Conservation (phyloP, 2,113 vertebrate species). For the Myiagra hebetior region DNA sequence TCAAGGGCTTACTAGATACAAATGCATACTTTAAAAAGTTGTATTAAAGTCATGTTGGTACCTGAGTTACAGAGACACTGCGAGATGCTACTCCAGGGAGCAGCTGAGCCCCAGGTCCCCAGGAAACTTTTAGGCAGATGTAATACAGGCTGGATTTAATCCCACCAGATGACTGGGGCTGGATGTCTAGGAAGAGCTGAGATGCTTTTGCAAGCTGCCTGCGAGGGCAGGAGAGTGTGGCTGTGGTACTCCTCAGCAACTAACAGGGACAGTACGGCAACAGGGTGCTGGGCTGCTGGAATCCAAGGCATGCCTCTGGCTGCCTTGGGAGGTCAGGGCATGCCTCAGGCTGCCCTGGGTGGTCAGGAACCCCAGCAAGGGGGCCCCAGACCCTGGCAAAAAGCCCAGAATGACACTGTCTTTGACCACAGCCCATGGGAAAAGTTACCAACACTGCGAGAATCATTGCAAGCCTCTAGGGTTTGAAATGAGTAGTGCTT, state of each 20-base stretch:
- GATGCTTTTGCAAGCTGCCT: neutral
- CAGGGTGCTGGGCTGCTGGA: neutral
- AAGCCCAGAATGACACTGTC: too few species aligned
- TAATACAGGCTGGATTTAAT: neutral
- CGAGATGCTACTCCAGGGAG: neutral
- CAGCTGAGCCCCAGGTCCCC: neutral
- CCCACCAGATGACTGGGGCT: neutral
- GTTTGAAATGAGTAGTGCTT: too few species aligned
- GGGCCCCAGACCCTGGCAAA: too few species aligned
- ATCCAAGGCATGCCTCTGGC: too few species aligned
- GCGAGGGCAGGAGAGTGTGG: accelerated
- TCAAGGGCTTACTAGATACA: constrained; percentile 66
- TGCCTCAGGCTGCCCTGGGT: too few species aligned
- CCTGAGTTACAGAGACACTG: neutral
- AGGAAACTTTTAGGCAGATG: constrained; percentile 12
- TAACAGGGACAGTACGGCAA: neutral
- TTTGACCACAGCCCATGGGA: too few species aligned
- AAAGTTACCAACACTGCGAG: too few species aligned
- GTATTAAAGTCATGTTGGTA: constrained; percentile 28
- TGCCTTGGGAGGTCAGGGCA: too few species aligned
- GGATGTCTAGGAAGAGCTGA: neutral
- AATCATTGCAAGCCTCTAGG: too few species aligned
- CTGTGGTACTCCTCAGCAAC: accelerated
- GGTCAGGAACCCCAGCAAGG: too few species aligned
- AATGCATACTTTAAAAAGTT: constrained; percentile 51